These are phyloP conservation scores for Istiophorus platypterus DNA, from an alignment of 2,113 vertebrate species.

Conservation along the genomic window DNA sequence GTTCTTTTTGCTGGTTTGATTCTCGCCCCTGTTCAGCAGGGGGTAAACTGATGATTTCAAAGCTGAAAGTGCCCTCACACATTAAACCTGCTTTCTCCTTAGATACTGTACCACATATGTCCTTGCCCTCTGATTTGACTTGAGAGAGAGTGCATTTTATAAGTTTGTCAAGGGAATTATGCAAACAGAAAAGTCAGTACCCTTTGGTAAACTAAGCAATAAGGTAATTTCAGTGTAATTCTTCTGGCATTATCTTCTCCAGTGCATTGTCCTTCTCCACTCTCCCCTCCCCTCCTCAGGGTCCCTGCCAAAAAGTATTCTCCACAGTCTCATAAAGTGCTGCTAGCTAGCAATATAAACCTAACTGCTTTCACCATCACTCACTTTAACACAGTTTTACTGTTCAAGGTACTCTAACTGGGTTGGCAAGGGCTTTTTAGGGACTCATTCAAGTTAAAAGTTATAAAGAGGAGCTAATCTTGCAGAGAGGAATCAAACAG, in stretches of 20 bases:
- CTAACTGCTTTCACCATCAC: conserved; percentile 53
- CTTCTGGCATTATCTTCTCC: conserved; percentile 29
- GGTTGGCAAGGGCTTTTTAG: conserved; percentile 39
- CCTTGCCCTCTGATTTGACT: conserved; percentile 8
- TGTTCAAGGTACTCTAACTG: conserved; percentile 51
- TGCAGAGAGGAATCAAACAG: conserved; percentile 5
- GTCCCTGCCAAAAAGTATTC: conserved; percentile 34
- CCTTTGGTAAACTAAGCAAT: conserved; percentile 18
- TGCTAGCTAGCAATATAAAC: conserved; percentile 50
- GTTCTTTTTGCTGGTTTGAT: neutral
- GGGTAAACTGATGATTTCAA: conserved; percentile 11
- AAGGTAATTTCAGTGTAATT: conserved; percentile 31
- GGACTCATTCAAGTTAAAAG: conserved; percentile 44
- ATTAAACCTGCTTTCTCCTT: neutral
- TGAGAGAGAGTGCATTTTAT: conserved; percentile 3
- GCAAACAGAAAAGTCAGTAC: conserved; percentile 20
- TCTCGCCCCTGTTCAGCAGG: neutral
- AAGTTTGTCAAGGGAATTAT: conserved; percentile 8
- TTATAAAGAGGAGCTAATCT: conserved; percentile 22
- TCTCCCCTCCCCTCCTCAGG: conserved; percentile 4
- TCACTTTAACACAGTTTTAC: conserved; percentile 64
- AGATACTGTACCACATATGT: neutral
- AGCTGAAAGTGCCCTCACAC: conserved; percentile 5
- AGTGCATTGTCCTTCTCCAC: conserved; percentile 15
- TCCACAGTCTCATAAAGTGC: conserved; percentile 51